phyloP scores from a whole-genome alignment of 2,888 invertebrate species.

The Alloscopus bannaensis region DNA sequence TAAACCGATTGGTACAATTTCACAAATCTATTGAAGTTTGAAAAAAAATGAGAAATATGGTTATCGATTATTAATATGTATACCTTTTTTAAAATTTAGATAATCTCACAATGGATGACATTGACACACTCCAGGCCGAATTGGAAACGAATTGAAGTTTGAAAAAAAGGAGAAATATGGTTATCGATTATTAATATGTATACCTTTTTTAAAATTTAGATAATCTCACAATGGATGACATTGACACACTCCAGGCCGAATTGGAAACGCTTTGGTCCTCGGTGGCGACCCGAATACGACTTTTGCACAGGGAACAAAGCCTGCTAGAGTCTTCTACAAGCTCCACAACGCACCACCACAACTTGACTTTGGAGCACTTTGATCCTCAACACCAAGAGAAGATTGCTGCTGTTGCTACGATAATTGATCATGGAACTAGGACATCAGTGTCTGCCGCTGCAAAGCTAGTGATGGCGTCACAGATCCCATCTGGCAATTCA shows the following conservation, averaged over 20 bases:
- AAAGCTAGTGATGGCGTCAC: constrained; percentile 68
- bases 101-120: constrained; percentile 83
- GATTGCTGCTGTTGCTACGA: constrained; percentile 67
- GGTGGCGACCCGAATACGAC: constrained; percentile 86
- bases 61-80: constrained; percentile 1
- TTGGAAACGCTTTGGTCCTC: constrained; percentile 89
- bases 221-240: constrained; percentile 83
- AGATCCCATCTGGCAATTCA: constrained; percentile 19
- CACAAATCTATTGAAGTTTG: not conserved
- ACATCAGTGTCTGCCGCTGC: constrained; percentile 72
- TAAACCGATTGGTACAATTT: constrained; percentile 43
- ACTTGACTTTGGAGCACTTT: constrained; percentile 66
- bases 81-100: no score
- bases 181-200: no score
- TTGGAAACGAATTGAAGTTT: constrained; percentile 83
- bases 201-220: constrained; percentile 30
- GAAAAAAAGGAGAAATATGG: not conserved
- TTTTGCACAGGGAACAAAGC: constrained; percentile 79
- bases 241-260: constrained; percentile 91
- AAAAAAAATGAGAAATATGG: not conserved
- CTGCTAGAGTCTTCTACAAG: constrained; percentile 70
- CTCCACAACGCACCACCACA: constrained; percentile 73
- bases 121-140: constrained; percentile 91
- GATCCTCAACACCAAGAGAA: constrained; percentile 71
- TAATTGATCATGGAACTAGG: constrained; percentile 71